Base-by-base conservation (phyloP, 2,888 invertebrate species). In the Aethes cnicana region DNA sequence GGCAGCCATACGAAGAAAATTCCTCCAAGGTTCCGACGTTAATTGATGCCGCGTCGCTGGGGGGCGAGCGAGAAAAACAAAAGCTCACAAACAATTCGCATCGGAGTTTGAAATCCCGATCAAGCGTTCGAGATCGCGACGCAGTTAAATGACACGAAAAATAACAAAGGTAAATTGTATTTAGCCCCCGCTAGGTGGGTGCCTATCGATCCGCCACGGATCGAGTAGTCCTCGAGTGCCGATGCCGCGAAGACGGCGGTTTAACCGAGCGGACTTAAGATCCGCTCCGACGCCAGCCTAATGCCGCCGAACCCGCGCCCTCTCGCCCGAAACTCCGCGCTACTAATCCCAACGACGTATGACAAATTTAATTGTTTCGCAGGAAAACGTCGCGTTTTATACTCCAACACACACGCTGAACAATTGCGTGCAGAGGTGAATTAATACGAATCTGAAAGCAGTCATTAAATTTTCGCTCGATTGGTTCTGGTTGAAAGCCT, bases 121-220 rank as follows among this genome's bases (percentile, higher is more conserved):
- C 84, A 73, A 84, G 81, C 83, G 81, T 84, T 84, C 78, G 80
- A 80, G 85, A 87, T 87, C 86, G 84, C 86, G 81, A 86, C 87
- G 85, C 84, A 87, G 86, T 88, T 89, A 87, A 89, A 89, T 89
- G 89, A 89, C 85, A 88, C 88, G 89, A 89, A 88, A 89, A 89
- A 89, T 89, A 89, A 89, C 89, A 88, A 87, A 88, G 88, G 89
- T 87, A 88, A 89, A 89, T 89, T 89, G 88, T 88, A 88, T 88
- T 88, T 84, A 87, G 82, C 81, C 78, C 69, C 76, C 74, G 72
- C 72, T 79, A 80, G 75, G 81, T 81, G 81, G 81, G 81, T 80
- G 69, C 77, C 78, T 83, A 87, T 85, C 77, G 85, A 87, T 80
- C 74, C 66, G 64, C 57, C 58, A 61, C 64, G 68, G 65, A 78